Evolutionary conservation across 2,797 vertebrate species (phyloP).

Genomic region (Hydrolagus colliei): DNA sequence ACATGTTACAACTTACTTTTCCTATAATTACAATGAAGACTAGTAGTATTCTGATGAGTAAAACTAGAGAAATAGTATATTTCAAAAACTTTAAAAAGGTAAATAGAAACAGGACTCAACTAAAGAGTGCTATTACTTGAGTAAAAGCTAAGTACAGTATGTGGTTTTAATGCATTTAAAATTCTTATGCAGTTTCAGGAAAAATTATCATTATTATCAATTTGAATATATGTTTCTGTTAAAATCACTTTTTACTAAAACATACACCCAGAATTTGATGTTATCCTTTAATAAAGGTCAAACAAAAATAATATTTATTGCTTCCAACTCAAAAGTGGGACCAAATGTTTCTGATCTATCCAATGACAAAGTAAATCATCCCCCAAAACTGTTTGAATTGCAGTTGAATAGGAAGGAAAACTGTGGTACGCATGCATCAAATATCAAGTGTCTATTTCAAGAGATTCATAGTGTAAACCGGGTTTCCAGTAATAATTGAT

Average conservation of each 20-base stretch:
- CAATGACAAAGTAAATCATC: not conserved
- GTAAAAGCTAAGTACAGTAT: not conserved
- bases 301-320: not conserved
- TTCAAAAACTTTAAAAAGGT: not conserved
- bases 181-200: not conserved
- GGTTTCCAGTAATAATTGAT: too few relatives aligned
- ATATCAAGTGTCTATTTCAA: not conserved
- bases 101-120: not conserved
- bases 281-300: not conserved
- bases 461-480: not conserved
- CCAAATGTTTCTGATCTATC: not conserved
- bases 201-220: not conserved
- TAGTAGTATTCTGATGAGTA: not conserved
- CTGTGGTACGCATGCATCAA: not conserved
- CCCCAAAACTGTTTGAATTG: slow-evolving; percentile 7
- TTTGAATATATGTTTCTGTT: not conserved
- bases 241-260: not conserved
- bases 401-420: not conserved
- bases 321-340: not conserved
- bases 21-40: not conserved
- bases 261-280: not conserved
- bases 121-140: not conserved
- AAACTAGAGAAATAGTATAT: not conserved
- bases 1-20: not conserved
- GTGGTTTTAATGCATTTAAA: not conserved